Percentiles rank a stretch among this genome's conserved stretches.
phyloP scores from a whole-genome alignment of 2,113 vertebrate genomes.

The Bettongia penicillata region DNA sequence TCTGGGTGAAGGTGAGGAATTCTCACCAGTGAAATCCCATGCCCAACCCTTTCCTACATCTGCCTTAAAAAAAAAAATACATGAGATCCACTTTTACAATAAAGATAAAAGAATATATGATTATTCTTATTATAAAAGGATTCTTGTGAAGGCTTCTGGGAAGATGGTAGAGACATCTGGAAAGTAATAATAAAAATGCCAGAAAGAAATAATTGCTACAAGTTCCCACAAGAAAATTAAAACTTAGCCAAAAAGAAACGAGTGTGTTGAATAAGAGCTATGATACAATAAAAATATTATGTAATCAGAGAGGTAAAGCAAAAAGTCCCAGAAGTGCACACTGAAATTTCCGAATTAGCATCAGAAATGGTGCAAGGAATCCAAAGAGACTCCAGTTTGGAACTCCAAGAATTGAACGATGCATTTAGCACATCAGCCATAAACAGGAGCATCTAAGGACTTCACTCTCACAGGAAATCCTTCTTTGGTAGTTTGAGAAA shows the following conservation, averaged over 20 bases:
- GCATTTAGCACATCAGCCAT: neutral
- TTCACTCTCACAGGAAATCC: neutral
- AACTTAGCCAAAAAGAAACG: neutral
- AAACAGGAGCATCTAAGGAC: neutral
- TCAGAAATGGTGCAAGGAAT: neutral
- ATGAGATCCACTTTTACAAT: slow-evolving; percentile 46
- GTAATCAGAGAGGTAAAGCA: neutral
- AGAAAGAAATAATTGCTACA: neutral
- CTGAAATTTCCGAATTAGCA: neutral
- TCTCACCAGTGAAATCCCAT: neutral
- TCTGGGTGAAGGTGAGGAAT: neutral
- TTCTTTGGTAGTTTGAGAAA: neutral
- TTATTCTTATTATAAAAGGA: slow-evolving; percentile 15
- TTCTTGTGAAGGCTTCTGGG: neutral
- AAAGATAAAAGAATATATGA: slow-evolving; percentile 9
- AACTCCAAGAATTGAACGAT: neutral
- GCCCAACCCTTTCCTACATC: neutral
- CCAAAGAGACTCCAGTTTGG: neutral
- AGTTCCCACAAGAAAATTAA: neutral
- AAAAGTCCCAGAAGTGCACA: neutral
- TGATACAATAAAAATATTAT: neutral
- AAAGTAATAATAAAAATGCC: neutral
- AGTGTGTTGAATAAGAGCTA: neutral
- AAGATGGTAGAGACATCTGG: neutral
- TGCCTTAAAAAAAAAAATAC: slow-evolving; percentile 1